phyloP scores from a whole-genome alignment of 2,113 vertebrate species.

The Benitochromis conjunctus region DNA sequence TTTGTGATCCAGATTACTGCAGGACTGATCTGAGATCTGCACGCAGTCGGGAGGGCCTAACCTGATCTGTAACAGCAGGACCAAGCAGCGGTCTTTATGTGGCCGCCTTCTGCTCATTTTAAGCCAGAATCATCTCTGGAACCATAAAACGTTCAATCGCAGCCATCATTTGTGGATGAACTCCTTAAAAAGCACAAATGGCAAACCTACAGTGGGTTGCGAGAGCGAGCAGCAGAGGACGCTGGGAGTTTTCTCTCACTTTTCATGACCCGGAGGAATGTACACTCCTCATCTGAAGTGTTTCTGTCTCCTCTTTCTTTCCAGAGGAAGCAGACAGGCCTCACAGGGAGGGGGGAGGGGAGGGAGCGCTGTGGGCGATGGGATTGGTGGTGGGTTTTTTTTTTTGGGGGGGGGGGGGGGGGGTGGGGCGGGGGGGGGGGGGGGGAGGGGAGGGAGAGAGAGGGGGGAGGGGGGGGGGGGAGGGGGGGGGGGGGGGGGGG shows the following conservation, averaged over 20 bases:
- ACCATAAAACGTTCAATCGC: neutral
- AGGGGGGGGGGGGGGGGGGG: too few species aligned
- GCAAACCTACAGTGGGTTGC: neutral
- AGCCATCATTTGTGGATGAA: neutral
- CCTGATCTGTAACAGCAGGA: neutral
- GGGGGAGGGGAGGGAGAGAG: neutral
- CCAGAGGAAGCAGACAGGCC: conserved; percentile 47
- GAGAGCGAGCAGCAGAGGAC: neutral
- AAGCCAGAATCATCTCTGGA: neutral
- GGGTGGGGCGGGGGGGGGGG: neutral
- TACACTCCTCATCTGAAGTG: neutral
- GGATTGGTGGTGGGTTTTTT: too few species aligned
- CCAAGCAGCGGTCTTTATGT: neutral
- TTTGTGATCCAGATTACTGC: neutral
- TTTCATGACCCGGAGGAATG: conserved; percentile 3
- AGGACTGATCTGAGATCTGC: neutral
- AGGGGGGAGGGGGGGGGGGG: neutral
- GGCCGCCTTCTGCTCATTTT: neutral
- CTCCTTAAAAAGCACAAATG: neutral
- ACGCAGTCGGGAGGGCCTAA: neutral
- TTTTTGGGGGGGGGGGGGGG: neutral
- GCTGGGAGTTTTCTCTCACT: neutral
- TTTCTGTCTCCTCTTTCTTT: conserved; percentile 8
- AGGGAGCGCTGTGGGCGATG: neutral
- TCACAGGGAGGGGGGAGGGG: conserved; percentile 18